Conservation (phyloP, 2,113 vertebrate genomes). For the Athene noctua region DNA sequence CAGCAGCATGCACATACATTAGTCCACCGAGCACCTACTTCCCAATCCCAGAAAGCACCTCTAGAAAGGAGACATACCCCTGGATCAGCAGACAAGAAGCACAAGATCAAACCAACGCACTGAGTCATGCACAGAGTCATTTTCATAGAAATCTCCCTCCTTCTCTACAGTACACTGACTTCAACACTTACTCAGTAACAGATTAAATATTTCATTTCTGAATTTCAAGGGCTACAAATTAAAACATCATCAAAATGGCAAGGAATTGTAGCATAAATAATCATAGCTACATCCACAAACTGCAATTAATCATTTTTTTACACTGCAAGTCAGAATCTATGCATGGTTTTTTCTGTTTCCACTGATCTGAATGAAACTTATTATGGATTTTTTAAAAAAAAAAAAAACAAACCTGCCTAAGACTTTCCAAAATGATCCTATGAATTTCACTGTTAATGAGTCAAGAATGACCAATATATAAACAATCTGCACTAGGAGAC, state of each 20-base stretch:
- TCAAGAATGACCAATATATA: not conserved
- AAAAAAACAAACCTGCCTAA: not conserved
- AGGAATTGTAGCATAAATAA: not conserved
- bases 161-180: not conserved
- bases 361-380: not conserved
- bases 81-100: not conserved
- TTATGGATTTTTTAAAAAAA: not conserved
- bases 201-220: not conserved
- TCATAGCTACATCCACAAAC: not conserved
- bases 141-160: not conserved
- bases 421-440: not conserved
- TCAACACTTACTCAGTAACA: not conserved
- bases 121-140: not conserved
- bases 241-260: not conserved
- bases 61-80: not conserved
- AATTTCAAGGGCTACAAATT: not conserved
- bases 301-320: not conserved
- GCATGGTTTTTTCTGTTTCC: not conserved
- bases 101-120: not conserved
- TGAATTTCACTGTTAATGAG: not conserved
- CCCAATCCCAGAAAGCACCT: not conserved
- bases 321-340: not conserved
- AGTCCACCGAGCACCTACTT: not conserved
- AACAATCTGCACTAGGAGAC: not conserved
- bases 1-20: not conserved